Evolutionary conservation across 2,797 vertebrate species (phyloP).

Genomic region (Chelidonichthys spinosus): DNA sequence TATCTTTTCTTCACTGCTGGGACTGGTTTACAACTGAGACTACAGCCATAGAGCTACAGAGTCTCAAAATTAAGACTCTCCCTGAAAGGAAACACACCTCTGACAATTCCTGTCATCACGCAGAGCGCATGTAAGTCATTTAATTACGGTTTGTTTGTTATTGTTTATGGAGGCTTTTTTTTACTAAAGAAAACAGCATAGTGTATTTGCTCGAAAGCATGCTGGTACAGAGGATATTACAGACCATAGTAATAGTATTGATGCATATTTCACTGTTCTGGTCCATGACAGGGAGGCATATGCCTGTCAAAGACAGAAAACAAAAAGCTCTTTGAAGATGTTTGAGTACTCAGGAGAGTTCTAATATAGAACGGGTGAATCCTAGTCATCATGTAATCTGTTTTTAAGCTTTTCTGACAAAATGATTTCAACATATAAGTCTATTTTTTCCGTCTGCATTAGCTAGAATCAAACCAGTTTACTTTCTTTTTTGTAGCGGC

Average conservation of each 20-base stretch:
- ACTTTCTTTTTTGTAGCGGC: slow-evolving; percentile 72
- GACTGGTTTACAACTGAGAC: slow-evolving; percentile 54
- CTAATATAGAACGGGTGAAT: neutral
- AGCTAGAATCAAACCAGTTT: slow-evolving; percentile 19
- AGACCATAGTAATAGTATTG: slow-evolving; percentile 10
- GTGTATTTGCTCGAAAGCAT: slow-evolving; percentile 39
- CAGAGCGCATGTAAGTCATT: slow-evolving; percentile 91
- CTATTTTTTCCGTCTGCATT: slow-evolving; percentile 1
- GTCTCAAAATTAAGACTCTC: slow-evolving; percentile 60
- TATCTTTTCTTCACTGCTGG: slow-evolving; percentile 84
- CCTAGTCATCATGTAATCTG: neutral
- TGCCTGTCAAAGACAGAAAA: slow-evolving; percentile 59
- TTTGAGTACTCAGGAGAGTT: slow-evolving; percentile 1
- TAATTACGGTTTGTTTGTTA: slow-evolving; percentile 10
- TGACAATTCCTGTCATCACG: slow-evolving; percentile 85
- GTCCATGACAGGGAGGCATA: slow-evolving; percentile 60
- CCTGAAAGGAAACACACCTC: slow-evolving; percentile 84
- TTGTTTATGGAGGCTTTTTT: neutral
- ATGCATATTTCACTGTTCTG: slow-evolving; percentile 34
- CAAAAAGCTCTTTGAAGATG: slow-evolving; percentile 16
- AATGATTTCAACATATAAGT: neutral
- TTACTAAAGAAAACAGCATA: slow-evolving; percentile 30
- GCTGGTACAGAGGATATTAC: slow-evolving; percentile 14
- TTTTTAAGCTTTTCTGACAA: neutral
- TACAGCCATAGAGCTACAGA: slow-evolving; percentile 47